phyloP scores from a whole-genome alignment of 1,140 invertebrate species.

The Aricia agestis region DNA sequence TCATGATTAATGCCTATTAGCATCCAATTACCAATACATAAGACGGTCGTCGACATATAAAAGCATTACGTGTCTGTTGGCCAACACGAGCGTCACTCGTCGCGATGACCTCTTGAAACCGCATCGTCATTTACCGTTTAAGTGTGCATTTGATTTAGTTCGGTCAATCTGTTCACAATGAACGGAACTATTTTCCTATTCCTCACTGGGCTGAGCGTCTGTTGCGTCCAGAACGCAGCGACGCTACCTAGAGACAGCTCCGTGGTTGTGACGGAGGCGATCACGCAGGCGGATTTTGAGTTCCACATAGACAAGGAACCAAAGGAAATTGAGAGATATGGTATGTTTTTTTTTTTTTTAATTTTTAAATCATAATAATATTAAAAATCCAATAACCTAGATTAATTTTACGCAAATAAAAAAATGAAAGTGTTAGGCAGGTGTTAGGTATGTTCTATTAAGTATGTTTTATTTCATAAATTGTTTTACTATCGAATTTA shows the following conservation, averaged over 20 bases:
- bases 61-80: not conserved
- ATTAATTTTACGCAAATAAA: no score
- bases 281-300: slow-evolving; percentile 19
- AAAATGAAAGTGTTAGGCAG: no score
- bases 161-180: not conserved
- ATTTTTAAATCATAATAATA: not conserved
- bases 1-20: not conserved
- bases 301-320: slow-evolving; percentile 23
- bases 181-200: slow-evolving; percentile 9
- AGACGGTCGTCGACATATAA: not conserved
- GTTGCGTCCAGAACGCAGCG: slow-evolving; percentile 21
- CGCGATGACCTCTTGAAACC: slow-evolving; percentile 1
- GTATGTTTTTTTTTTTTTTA: not conserved
- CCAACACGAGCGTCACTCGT: slow-evolving; percentile 1
- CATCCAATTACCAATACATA: not conserved
- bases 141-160: not conserved
- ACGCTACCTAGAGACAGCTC: slow-evolving; percentile 37
- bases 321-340: not conserved
- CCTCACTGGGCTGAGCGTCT: slow-evolving; percentile 22
- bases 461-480: no score
- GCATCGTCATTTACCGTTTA: slow-evolving; percentile 1
- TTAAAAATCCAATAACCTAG: no score
- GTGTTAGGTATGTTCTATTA: no score
- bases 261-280: slow-evolving; percentile 29
- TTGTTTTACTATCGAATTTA: no score